phyloP scores from a whole-genome alignment of 2,113 vertebrate species.

The Camelus dromedarius region DNA sequence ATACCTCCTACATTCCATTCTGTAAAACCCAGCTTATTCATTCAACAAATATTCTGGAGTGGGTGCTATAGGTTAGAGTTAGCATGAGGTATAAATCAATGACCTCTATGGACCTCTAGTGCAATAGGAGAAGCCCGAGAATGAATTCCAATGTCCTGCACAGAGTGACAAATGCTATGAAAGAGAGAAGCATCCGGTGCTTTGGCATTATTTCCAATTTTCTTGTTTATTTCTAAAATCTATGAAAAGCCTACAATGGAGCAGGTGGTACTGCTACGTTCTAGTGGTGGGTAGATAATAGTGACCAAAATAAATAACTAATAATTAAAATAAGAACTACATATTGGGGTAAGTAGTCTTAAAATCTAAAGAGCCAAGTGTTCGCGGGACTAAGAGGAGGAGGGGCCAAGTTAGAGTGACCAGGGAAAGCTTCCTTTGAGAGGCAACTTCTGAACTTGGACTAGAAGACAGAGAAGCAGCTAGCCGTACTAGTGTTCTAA shows the following conservation, averaged over 20 bases:
- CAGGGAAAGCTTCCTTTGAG: background rate
- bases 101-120: background rate
- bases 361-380: background rate
- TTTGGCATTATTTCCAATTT: background rate
- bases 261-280: background rate
- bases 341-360: background rate
- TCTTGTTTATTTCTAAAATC: background rate
- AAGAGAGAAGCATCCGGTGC: background rate
- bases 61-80: background rate
- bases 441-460: background rate
- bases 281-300: background rate
- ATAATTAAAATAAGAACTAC: background rate
- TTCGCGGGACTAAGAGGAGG: background rate
- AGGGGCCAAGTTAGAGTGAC: background rate
- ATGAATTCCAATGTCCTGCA: accelerated
- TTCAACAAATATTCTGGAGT: background rate
- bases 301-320: background rate
- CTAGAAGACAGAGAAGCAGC: background rate
- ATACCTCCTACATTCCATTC: background rate
- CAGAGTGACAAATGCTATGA: background rate
- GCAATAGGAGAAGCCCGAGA: too few relatives aligned
- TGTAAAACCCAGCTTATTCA: background rate
- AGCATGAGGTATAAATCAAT: background rate
- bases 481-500: background rate
- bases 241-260: background rate